Base-by-base conservation (phyloP, 2,888 invertebrate species). In the Phengaris arion region DNA sequence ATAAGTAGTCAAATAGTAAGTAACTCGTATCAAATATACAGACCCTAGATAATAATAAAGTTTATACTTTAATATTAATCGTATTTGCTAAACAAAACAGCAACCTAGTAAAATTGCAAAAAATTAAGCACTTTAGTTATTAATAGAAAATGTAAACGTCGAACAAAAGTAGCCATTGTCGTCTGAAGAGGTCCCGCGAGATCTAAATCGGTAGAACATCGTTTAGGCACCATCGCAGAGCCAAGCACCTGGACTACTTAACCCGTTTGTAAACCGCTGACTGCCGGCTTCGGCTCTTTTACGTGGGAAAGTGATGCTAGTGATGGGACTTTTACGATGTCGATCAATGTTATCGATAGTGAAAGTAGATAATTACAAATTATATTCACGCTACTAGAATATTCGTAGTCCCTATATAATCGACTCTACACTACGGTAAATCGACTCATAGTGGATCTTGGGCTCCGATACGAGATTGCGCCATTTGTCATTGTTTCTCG, bases 191-290 rank as follows among this genome's bases (percentile, higher is more conserved):
- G 64, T 64, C 64, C 35, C 35, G 12, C 2, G 59, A 52, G 74
- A 68, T 68, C 54, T 57, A 51, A 70, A 57, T 55, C 80, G 80
- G 79, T 80, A 80, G 79, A 77, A 79, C 78, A 77, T 78, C 80
- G 82, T 82, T 83, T 81, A 81, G 78, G 79, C 79, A 79, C 80
- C 81, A 81, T 81, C 81, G 81, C 77, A 77, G 74, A 77, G 81
- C 81, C 80, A 81, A 83, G 83, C 83, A 83, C 83, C 83, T 83
- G 83, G 79, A 77, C 74, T 79, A 80, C 82, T 83, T 89, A 91
- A 89, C 91, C 91, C 91, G 89, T 90, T 91, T 90, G 85, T 83
- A 87, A 90, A 92, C 85, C 86, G 91, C 91, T 92, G 91, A 92
- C 91, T 85, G 82, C 79, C 81, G 78, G 77, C 82, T 79, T 81